Base-by-base conservation (phyloP, 2,113 vertebrate species). In the Mus pahari region DNA sequence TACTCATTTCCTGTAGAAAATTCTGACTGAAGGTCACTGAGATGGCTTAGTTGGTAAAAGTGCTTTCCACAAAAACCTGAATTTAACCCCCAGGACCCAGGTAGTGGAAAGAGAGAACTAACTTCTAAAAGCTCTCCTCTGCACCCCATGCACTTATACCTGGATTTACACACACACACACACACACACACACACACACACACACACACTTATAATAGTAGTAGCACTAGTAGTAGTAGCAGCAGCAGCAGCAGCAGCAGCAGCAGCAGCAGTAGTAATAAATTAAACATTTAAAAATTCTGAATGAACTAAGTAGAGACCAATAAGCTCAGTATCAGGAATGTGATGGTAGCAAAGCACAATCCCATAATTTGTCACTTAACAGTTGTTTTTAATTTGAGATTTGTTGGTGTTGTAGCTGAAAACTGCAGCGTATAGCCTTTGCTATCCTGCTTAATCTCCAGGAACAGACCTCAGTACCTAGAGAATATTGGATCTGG, bases 341-440 rank as follows among this genome's bases (percentile, higher is more conserved):
- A 39, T 75, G 60, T 66, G 28, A 48, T 36, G 45, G 75, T 66
- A 84, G 79, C 64, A 92, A 95, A 93, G 87, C 28, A 86, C 66
- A 93, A 53, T 75, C 68, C 86, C 22, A 73, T 82, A 94, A 36
- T 48, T 74, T 90, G n/a, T 83, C 92, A 90, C 78, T 91, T 90
- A 95, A 94, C 74, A 93, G 82, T 79, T 94, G 45, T 87, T 84
- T 97, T 82, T 93, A 48, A 48, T 53, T 55, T 58, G 62, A 95
- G 53, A 92, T 94, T 62, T 83, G 42, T 94, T 95, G 95, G 68
- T 89, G 94, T 93, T 70, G 96, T 75, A 73, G 42, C 50, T 96
- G 83, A 95, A 93, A 24, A 62, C 5, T 9, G 60, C 9, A 26
- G 60, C 8, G 1, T 60, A 22, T 62, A 62, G 60, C 60, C 8